phyloP scores from a whole-genome alignment of 2,888 invertebrate genomes.

The Stenodema calcarata region DNA sequence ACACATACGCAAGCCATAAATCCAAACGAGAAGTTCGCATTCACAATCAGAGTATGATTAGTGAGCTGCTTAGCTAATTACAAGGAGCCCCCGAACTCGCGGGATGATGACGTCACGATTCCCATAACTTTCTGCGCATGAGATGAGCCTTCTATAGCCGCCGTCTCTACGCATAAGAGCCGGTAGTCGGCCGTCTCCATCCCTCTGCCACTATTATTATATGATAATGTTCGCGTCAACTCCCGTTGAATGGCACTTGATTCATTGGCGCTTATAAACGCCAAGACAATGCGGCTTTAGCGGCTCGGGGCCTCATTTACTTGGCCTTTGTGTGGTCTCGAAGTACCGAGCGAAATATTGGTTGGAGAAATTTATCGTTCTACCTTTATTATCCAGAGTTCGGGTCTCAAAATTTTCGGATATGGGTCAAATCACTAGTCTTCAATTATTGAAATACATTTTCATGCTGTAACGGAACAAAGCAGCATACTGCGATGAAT shows the following conservation, averaged over 20 bases:
- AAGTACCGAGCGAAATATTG: not conserved
- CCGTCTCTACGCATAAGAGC: not conserved
- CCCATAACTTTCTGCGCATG: not conserved
- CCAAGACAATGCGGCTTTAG: not conserved
- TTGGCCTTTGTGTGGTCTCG: not conserved
- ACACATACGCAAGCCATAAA: not conserved
- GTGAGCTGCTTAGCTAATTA: not conserved
- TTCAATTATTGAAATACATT: too few species aligned
- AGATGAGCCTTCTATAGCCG: not conserved
- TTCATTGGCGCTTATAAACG: conserved; percentile 14
- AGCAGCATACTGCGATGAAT: too few species aligned
- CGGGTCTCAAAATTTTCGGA: not conserved
- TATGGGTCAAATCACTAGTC: too few species aligned
- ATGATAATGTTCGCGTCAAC: conserved; percentile 7
- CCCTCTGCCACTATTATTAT: not conserved
- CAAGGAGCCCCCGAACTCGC: not conserved
- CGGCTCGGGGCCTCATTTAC: not conserved
- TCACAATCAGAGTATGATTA: not conserved
- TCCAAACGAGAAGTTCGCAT: not conserved
- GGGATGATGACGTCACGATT: not conserved
- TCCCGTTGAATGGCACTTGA: conserved; percentile 17
- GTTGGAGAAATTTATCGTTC: not conserved
- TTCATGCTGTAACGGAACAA: too few species aligned
- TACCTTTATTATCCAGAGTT: not conserved
- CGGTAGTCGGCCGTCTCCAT: not conserved